Conservation (phyloP, 2,888 invertebrate genomes). For the Agapostemon virescens region DNA sequence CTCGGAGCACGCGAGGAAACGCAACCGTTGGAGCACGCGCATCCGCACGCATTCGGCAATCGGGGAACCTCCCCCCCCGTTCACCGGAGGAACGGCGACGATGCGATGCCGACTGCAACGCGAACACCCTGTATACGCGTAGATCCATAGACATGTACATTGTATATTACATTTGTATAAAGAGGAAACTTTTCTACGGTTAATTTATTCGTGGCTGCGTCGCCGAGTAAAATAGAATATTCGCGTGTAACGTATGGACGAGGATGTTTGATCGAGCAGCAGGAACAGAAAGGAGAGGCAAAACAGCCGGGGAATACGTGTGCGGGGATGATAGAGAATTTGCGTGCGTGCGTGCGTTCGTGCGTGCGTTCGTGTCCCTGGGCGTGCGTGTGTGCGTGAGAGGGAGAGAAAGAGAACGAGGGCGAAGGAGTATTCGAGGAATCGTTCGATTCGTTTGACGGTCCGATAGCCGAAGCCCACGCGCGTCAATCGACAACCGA, state of each 20-base stretch:
- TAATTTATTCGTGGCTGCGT: conserved; percentile 80
- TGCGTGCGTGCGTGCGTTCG: background rate
- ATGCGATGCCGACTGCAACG: conserved; percentile 10
- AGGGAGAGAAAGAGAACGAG: background rate
- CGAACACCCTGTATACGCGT: conserved; percentile 56
- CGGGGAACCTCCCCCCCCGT: background rate
- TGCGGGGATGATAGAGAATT: too few species aligned
- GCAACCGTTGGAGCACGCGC: background rate
- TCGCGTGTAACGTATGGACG: conserved; percentile 32
- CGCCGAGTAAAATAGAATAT: conserved; percentile 70
- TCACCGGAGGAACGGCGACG: background rate
- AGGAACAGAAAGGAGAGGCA: background rate
- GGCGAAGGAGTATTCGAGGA: background rate
- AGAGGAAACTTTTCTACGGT: conserved; percentile 79
- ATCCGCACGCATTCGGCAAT: background rate
- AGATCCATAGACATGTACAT: conserved; percentile 73
- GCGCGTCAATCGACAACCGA: conserved; percentile 1
- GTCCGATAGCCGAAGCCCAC: background rate
- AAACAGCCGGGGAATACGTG: background rate
- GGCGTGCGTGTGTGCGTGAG: conserved; percentile 10
- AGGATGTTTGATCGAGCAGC: conserved; percentile 48
- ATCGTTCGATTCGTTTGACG: conserved; percentile 2
- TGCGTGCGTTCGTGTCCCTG: background rate
- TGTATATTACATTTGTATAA: conserved; percentile 81
- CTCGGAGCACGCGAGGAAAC: background rate